Base-by-base conservation (phyloP, 2,113 vertebrate genomes). In the Hyperopisus bebe region DNA sequence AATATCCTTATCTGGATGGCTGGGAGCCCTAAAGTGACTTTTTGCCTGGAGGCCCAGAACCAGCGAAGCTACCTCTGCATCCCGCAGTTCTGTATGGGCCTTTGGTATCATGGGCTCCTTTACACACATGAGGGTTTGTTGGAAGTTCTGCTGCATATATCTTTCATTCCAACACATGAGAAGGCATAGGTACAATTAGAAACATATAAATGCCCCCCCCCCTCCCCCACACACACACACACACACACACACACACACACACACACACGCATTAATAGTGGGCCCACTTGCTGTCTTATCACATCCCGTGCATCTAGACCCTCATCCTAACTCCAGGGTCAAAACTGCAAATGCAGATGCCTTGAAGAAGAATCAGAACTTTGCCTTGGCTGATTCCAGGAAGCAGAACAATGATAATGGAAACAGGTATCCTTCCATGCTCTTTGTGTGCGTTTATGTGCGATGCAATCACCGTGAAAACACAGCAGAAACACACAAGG, bases 351-450 rank as follows among this genome's bases (percentile, higher is more conserved):
- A 66, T 66, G 58, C 24, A 66, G 2, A 66, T n/a, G 21, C 6
- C 8, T 70, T 31, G 0, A 51, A 58, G 31, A 90, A 58, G 89
- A 58, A 83, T 89, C 91, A 88, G 44, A 13, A 83, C 92, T 91
- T 90, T 91, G 7, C 11, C 17, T 11, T 47, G 24, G 83, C 44
- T 51, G 10, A 27, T 47, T 50, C 13, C n/a, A 24, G 10, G 24
- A 47, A 24, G 46, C 82, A n/a, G 82, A 47, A 48, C 19, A 27
- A 24, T 46, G 24, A 48, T 24, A 53, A 53, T 92, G 90, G 89
- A 90, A 88, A 90, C 58, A 89, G 91, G 55, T 51, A 89, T 90
- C 24, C 88, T 85, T 8, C 51, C 19, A 46, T 6, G 17, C 46
- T 21, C 11, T 58, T 50, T 1, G 53, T 55, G 31, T 55, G 87